phyloP scores from a whole-genome alignment of 2,888 invertebrate species.

The Dolomedes plantarius region DNA sequence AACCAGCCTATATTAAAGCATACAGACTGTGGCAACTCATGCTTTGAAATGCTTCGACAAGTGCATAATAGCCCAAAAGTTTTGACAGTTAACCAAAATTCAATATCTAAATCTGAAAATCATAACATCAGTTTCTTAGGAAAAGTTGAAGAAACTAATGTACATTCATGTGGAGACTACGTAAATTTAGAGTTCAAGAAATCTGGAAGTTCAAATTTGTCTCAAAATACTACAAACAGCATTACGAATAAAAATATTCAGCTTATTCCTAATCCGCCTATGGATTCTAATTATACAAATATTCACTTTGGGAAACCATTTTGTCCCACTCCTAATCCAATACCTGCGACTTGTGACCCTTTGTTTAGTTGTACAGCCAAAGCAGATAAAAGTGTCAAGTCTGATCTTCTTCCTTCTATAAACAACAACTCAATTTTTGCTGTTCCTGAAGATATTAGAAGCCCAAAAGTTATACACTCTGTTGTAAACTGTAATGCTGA shows the following conservation, averaged over 20 bases:
- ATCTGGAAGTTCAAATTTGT: neutral
- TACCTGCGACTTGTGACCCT: constrained; percentile 24
- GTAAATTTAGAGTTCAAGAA: constrained; percentile 66
- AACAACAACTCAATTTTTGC: neutral
- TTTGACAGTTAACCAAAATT: neutral
- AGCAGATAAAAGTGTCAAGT: constrained; percentile 18
- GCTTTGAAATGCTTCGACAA: neutral
- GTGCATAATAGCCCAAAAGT: neutral
- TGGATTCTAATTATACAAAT: constrained; percentile 42
- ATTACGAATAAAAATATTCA: constrained; percentile 11
- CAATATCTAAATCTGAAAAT: constrained; percentile 18
- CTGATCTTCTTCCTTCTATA: neutral
- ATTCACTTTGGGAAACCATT: constrained; percentile 58
- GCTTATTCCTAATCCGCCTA: constrained; percentile 1
- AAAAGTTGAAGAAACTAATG: neutral
- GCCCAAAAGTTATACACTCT: constrained; percentile 15
- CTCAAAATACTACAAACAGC: neutral
- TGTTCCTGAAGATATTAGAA: constrained; percentile 9
- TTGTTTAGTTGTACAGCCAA: neutral
- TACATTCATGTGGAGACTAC: constrained; percentile 50
- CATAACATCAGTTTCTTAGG: neutral
- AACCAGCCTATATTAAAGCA: neutral
- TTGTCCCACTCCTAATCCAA: constrained; percentile 53
- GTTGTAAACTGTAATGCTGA: neutral
- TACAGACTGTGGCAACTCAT: neutral